Evolutionary conservation across 1,140 invertebrate genomes (phyloP).

Genomic region (Scaptomyza montana): DNA sequence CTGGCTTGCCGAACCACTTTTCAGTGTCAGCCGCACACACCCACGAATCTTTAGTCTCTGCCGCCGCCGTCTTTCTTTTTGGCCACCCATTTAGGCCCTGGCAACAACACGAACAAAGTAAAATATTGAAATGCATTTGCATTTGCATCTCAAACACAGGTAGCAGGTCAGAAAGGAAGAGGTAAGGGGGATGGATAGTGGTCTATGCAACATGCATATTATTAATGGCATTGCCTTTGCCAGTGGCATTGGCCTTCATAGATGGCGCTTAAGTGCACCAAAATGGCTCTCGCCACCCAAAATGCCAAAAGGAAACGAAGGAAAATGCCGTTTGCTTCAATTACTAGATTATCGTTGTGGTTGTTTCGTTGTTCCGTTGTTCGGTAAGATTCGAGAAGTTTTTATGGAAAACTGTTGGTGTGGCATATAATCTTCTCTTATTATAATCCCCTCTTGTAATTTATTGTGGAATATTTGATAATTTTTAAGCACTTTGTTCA

Average conservation of each 20-base stretch:
- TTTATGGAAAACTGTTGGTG: background rate
- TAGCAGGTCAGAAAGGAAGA: background rate
- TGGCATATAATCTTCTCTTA: no score
- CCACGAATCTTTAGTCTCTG: slow-evolving; percentile 35
- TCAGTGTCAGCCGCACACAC: slow-evolving; percentile 64
- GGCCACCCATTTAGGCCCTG: slow-evolving; percentile 33
- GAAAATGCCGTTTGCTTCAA: slow-evolving; percentile 17
- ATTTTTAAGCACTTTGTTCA: no score
- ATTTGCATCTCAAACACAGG: slow-evolving; percentile 37
- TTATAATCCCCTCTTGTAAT: no score
- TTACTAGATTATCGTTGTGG: background rate
- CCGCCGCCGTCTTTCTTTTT: background rate
- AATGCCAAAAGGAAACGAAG: slow-evolving; percentile 16
- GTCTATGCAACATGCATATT: slow-evolving; percentile 23
- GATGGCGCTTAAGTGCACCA: slow-evolving; percentile 23
- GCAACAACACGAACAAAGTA: slow-evolving; percentile 13
- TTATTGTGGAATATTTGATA: no score
- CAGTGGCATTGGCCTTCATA: slow-evolving; percentile 54
- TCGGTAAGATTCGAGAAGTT: no score
- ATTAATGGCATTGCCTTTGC: slow-evolving; percentile 48
- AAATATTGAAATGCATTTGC: slow-evolving; percentile 56
- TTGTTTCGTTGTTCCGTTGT: background rate
- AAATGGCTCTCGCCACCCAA: slow-evolving; percentile 5
- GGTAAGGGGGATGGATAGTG: background rate
- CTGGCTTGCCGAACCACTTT: slow-evolving; percentile 51